These are phyloP conservation scores for Macaria notata DNA, from an alignment of 2,888 invertebrate species.

Conservation along the genomic window DNA sequence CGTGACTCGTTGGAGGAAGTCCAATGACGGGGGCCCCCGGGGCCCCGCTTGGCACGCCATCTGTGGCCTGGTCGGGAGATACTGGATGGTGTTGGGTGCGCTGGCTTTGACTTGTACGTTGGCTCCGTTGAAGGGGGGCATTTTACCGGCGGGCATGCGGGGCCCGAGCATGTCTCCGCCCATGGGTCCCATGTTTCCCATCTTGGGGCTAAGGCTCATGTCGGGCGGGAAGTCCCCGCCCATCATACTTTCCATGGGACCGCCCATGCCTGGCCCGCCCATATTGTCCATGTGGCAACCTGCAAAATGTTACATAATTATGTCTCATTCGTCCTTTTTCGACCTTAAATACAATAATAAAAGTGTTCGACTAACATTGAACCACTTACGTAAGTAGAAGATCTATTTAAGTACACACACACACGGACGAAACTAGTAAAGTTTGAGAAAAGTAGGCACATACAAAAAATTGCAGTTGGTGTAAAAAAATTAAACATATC, in stretches of 20 bases:
- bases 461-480: no score
- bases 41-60: slow-evolving; percentile 86
- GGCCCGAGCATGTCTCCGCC: slow-evolving; percentile 85
- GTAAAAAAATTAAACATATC: no score
- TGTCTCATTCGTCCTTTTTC: no score
- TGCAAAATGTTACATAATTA: slow-evolving; percentile 31
- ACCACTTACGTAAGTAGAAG: no score
- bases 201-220: slow-evolving; percentile 85
- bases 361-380: no score
- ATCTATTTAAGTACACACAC: no score
- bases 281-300: slow-evolving; percentile 80
- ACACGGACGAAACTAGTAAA: no score
- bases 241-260: slow-evolving; percentile 80
- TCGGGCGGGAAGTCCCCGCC: slow-evolving; percentile 78
- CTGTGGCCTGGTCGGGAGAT: slow-evolving; percentile 97
- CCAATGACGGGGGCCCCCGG: slow-evolving; percentile 92
- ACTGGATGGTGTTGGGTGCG: slow-evolving; percentile 98
- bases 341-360: no score
- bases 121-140: slow-evolving; percentile 83
- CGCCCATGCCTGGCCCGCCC: slow-evolving; percentile 78
- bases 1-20: slow-evolving; percentile 94
- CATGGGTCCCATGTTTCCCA: slow-evolving; percentile 81
- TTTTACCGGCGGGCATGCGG: slow-evolving; percentile 79
- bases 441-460: no score
- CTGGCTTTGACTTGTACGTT: slow-evolving; percentile 97